Conservation (phyloP, 2,797 vertebrate species). For the Myotis findleyi region DNA sequence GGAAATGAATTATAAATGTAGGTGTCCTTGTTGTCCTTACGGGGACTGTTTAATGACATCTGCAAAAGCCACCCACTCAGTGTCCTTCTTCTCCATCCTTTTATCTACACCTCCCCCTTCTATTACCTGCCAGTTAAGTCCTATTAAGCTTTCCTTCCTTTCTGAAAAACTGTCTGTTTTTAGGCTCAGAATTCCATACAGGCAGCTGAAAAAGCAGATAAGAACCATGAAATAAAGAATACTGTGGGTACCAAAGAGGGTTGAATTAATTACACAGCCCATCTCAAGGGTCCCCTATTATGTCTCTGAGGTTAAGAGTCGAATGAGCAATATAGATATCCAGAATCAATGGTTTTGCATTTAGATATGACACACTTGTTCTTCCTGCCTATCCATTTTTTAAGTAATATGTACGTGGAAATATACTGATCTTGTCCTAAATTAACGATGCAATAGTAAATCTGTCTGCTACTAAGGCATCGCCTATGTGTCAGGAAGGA, state of each 20-base stretch:
- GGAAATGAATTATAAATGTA: not conserved
- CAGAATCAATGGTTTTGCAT: not conserved
- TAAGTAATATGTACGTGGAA: conserved; percentile 26
- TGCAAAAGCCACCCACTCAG: not conserved
- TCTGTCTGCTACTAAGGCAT: conserved; percentile 33
- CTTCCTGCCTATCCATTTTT: not conserved
- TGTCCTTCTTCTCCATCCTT: not conserved
- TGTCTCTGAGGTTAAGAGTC: not conserved
- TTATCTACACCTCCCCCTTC: not conserved
- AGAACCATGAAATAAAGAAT: not conserved
- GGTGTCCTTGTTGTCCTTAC: rapidly evolving
- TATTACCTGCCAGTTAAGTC: not conserved
- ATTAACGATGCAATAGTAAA: conserved; percentile 71
- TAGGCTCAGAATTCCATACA: not conserved
- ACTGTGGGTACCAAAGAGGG: not conserved
- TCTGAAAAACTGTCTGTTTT: not conserved
- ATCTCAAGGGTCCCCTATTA: not conserved
- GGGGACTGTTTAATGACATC: not conserved
- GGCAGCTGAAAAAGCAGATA: not conserved
- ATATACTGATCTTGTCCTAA: conserved; percentile 57
- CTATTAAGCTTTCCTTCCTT: not conserved
- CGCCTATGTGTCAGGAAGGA: conserved; percentile 50
- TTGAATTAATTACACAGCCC: not conserved
- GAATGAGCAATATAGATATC: not conserved
- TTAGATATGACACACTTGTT: not conserved